phyloP scores from a whole-genome alignment of 1,140 invertebrate genomes.

The Potamilus streckersoni region DNA sequence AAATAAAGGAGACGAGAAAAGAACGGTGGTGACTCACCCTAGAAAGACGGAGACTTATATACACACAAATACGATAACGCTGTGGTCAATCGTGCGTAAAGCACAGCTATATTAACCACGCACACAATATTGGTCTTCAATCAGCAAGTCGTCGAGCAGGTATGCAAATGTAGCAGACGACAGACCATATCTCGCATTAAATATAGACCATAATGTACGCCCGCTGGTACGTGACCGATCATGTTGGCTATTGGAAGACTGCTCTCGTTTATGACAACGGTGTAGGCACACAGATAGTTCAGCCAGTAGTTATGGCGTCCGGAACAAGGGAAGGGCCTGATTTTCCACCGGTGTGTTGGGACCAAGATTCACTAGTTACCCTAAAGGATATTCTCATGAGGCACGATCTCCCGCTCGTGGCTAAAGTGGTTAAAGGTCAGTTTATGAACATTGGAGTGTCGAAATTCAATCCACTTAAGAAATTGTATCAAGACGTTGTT shows the following conservation, averaged over 20 bases:
- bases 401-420: conserved; percentile 83
- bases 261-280: no score
- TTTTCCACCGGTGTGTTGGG: conserved; percentile 75
- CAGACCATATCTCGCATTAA: not conserved
- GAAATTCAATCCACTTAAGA: conserved; percentile 75
- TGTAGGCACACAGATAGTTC: not conserved
- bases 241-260: conserved; percentile 9
- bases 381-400: conserved; percentile 85
- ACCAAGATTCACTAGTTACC: conserved; percentile 79
- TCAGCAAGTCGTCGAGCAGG: conserved; percentile 24
- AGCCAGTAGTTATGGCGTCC: conserved; percentile 12
- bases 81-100: no score
- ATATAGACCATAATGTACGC: conserved; percentile 8
- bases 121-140: no score
- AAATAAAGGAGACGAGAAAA: no score
- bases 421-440: conserved; percentile 92
- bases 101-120: no score
- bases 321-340: not conserved
- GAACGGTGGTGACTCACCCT: no score
- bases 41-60: no score
- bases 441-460: conserved; percentile 89
- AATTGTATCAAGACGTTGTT: conserved; percentile 79
- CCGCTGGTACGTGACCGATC: conserved; percentile 27
- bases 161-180: conserved; percentile 35
- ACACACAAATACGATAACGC: no score